These are phyloP conservation scores for Leptinotarsa undecemlineata DNA, from an alignment of 1,140 invertebrate genomes.

Conservation along the genomic window DNA sequence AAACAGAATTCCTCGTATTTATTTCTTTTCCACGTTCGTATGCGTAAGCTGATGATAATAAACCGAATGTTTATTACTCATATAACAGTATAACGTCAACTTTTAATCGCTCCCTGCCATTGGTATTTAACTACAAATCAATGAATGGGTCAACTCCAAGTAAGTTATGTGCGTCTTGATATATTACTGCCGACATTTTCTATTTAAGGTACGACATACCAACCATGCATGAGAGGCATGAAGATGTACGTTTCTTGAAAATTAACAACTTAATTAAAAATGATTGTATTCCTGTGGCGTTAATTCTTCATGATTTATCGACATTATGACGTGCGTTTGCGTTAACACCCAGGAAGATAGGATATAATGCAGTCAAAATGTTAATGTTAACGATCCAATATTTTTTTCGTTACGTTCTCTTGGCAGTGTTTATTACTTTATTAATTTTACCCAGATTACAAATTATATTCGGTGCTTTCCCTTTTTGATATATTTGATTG, in stretches of 20 bases:
- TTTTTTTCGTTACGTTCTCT: too few species aligned
- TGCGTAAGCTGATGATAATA: too few species aligned
- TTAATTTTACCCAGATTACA: too few species aligned
- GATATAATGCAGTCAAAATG: neutral
- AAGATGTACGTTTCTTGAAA: conserved; percentile 1
- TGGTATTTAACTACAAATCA: neutral
- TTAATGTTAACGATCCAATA: too few species aligned
- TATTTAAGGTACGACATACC: conserved; percentile 3
- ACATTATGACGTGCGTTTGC: neutral
- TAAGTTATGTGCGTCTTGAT: neutral
- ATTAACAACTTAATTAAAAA: conserved; percentile 4
- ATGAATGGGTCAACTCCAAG: neutral
- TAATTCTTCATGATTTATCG: neutral
- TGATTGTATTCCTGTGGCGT: neutral
- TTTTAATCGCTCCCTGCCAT: neutral
- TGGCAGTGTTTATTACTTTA: too few species aligned
- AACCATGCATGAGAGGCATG: neutral
- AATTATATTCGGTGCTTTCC: too few species aligned
- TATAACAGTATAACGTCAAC: neutral
- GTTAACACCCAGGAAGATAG: neutral
- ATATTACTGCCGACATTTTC: neutral
- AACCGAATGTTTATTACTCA: neutral
- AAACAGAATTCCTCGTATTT: too few species aligned
- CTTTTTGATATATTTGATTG: too few species aligned
- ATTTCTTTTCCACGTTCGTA: too few species aligned